These are phyloP conservation scores for Engraulis encrasicolus DNA, from an alignment of 2,113 vertebrate species.

Conservation along the genomic window DNA sequence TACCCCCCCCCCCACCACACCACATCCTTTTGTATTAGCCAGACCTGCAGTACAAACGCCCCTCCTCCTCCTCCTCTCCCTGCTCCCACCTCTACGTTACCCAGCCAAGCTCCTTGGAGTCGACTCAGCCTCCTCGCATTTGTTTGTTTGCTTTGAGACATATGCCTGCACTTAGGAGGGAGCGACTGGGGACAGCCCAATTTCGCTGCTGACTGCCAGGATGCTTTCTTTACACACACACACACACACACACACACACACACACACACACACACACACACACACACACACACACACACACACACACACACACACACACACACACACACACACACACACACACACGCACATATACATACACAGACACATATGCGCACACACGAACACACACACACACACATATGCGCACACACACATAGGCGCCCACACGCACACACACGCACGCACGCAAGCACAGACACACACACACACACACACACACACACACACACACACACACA, in stretches of 20 bases:
- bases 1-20: too few relatives aligned
- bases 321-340: background rate
- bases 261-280: too few relatives aligned
- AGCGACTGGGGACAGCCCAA: conserved; percentile 7
- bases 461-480: background rate
- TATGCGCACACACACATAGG: too few relatives aligned
- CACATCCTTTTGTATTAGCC: too few relatives aligned
- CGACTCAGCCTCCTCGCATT: background rate
- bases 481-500: background rate
- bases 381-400: background rate
- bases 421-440: background rate
- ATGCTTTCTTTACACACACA: background rate
- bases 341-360: too few relatives aligned
- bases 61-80: too few relatives aligned
- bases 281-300: too few relatives aligned
- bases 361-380: too few relatives aligned
- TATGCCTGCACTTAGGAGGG: background rate
- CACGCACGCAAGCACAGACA: too few relatives aligned
- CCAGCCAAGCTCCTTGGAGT: background rate
- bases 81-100: background rate
- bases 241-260: background rate
- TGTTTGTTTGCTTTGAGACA: background rate
- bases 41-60: too few relatives aligned
- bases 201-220: background rate
- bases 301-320: too few relatives aligned